Evolutionary conservation across 2,797 vertebrate genomes (phyloP), one percentile per base, ranked within the genome.

Genomic region (Xenentodon cancila): DNA sequence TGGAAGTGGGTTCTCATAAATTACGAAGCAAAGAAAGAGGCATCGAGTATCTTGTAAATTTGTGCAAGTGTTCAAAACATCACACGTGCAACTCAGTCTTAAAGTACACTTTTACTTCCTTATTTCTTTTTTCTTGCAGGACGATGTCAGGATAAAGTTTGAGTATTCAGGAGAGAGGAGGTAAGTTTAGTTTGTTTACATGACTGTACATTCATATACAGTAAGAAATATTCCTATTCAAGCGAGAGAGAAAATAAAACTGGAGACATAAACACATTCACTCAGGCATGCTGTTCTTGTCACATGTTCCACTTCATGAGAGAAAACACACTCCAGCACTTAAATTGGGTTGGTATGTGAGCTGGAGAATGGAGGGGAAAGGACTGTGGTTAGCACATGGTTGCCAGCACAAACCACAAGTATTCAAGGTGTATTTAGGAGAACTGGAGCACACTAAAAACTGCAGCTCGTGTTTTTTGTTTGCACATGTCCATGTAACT

Each of bases 151-250:
- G 83, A 91, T 95, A 47, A 95, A 94, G 78, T 95, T 99, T 93
- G 97, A 99, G 83, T 93, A 96, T 83, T 95, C 94, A 0, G 97
- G 96, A 66, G 97, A 99, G 86, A 95, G 95, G 72, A 92, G 97
- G 97, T 99, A 73, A 89, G 85, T 85, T 57, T 48, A 11, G 18
- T 16, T 37, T 49, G 8, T 77, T 62, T 40, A 42, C 5, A 21
- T 73, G 18, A 30, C 42, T 49, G 4, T 30, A 5, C 11, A 54
- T 13, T 6, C 12, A 54, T 7, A 46, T 9, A 21, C 50, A 64
- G 5, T 17, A 19, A 18, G 5, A 21, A 25, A 32, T n/a, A 37
- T 58, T 9, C 25, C n/a, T 43, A 21, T 0, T 12, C 5, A 56
- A n/a, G n/a, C 21, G 59, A 49, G 47, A 22, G 43, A 32, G 59